These are phyloP conservation scores for Sinocyclocheilus rhinocerous DNA, from an alignment of 2,113 vertebrate genomes.

Conservation along the genomic window DNA sequence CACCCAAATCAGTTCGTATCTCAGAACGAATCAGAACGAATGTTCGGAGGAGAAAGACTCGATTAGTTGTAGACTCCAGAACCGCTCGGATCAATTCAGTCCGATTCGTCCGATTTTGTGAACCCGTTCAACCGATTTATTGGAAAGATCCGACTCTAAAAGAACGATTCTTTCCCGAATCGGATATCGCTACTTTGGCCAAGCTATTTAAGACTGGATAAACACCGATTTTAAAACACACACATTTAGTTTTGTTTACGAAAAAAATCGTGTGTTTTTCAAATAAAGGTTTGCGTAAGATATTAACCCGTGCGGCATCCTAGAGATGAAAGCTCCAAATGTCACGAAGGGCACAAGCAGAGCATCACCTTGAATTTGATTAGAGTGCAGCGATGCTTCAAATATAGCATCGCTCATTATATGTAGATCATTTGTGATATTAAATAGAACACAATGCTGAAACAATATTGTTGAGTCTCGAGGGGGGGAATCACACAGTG, in stretches of 20 bases:
- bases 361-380: constrained; percentile 44
- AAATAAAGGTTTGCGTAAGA: background rate
- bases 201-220: background rate
- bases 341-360: constrained; percentile 33
- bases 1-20: background rate
- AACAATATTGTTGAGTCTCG: background rate
- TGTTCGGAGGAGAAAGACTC: background rate
- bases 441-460: background rate
- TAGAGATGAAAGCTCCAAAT: constrained; percentile 24
- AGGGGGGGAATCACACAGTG: background rate
- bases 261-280: background rate
- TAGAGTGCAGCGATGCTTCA: constrained; percentile 44
- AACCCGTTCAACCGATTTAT: background rate
- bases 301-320: background rate
- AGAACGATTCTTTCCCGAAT: background rate
- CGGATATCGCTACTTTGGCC: background rate
- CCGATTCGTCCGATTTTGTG: background rate
- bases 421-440: background rate
- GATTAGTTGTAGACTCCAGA: background rate
- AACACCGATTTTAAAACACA: background rate
- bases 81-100: background rate
- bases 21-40: background rate
- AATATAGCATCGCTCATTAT: constrained; percentile 27
- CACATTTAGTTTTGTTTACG: background rate
- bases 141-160: background rate